These are phyloP conservation scores for Axinella damicornis DNA, from an alignment of 37 sponge, comb jelly and placozoan species.

Conservation along the genomic window DNA sequence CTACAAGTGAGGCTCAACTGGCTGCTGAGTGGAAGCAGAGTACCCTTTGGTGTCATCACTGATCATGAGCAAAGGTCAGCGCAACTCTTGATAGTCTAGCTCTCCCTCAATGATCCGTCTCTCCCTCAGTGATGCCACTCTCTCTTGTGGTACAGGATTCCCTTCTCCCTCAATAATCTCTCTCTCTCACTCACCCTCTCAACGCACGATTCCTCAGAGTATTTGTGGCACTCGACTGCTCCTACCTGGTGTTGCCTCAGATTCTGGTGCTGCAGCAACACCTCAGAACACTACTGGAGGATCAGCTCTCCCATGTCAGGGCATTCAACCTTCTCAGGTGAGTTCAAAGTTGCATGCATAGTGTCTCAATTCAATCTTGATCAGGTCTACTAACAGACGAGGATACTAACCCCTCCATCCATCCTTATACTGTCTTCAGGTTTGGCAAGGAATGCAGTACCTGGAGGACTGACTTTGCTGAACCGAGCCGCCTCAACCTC, in stretches of 20 bases:
- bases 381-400: too few relatives aligned
- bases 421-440: conserved; percentile 20
- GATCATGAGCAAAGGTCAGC: conserved; percentile 31
- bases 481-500: conserved; percentile 6
- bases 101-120: too few relatives aligned
- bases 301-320: conserved; percentile 22
- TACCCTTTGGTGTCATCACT: conserved; percentile 40
- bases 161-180: not conserved
- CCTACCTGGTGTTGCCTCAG: not conserved
- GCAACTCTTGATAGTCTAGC: too few relatives aligned
- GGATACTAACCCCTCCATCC: too few relatives aligned
- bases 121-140: not conserved
- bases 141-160: too few relatives aligned
- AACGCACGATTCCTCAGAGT: conserved; percentile 6
- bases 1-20: conserved; percentile 26
- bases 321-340: conserved; percentile 56
- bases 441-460: conserved; percentile 30
- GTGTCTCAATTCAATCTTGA: not conserved
- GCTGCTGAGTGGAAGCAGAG: conserved; percentile 50
- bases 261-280: conserved; percentile 29
- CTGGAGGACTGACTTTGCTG: conserved; percentile 20
- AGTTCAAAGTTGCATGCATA: not conserved
- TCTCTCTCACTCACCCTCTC: not conserved
- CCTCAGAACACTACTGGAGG: conserved; percentile 25
- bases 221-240: conserved; percentile 27